Conservation (phyloP, 2,888 invertebrate species). For the Latrodectus hesperus region DNA sequence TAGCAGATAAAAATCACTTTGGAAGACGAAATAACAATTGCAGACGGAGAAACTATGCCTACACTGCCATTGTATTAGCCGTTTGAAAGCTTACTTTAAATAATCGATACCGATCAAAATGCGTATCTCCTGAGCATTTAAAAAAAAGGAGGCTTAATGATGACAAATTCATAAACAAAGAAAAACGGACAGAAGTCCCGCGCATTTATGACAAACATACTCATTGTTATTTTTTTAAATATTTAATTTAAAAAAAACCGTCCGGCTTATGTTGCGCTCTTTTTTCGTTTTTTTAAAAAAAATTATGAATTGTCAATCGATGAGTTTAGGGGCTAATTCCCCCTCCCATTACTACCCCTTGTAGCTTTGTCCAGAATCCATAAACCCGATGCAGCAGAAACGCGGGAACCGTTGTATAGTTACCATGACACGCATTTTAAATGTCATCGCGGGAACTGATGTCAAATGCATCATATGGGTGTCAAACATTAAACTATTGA, state of each 20-base stretch:
- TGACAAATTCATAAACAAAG: constrained; percentile 65
- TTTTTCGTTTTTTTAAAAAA: background rate
- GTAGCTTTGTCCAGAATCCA: constrained; percentile 66
- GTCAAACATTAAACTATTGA: constrained; percentile 23
- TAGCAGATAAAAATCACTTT: constrained; percentile 2
- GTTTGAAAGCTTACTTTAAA: constrained; percentile 68
- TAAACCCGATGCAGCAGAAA: constrained; percentile 65
- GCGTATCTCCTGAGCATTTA: constrained; percentile 68
- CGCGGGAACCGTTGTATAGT: constrained; percentile 59
- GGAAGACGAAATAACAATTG: constrained; percentile 4
- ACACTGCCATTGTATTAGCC: constrained; percentile 64
- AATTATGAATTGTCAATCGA: constrained; percentile 67
- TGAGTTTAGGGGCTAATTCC: constrained; percentile 66
- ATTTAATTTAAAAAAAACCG: background rate
- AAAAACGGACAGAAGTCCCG: constrained; percentile 9
- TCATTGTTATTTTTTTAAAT: background rate
- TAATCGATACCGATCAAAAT: constrained; percentile 69
- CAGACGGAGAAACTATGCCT: constrained; percentile 24
- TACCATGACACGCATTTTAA: constrained; percentile 20
- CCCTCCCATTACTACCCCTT: constrained; percentile 59
- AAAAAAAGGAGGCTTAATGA: constrained; percentile 68
- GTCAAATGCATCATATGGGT: constrained; percentile 11
- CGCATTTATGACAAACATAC: background rate
- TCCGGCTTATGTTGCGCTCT: background rate
- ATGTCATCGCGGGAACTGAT: constrained; percentile 17